Evolutionary conservation across 1,140 invertebrate species (phyloP), one percentile per base, ranked within the genome.

Genomic region (Rhynchophorus ferrugineus): DNA sequence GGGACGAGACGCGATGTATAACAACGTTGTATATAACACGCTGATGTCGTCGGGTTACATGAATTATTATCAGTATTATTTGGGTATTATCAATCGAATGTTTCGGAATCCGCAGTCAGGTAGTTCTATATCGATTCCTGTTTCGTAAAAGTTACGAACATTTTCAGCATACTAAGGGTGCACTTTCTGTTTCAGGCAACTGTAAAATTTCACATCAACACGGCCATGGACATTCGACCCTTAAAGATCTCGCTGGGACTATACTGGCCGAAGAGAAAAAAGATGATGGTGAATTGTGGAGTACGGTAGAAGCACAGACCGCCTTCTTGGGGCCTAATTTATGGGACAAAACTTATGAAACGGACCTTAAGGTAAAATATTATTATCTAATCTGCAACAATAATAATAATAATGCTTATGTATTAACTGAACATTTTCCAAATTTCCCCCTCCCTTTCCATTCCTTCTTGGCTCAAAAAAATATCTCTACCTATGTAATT

Each of bases 311-410:
- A 75, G 87, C 87, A 61, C 88, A 92, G 68, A 85, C 91, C 44
- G 91, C 92, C 63, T 95, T 95, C 75, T 79, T 96, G 50, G 91
- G 91, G 37, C 91, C 91, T 37, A 94, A 89, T 69, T 74, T 95
- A 20, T 95, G 92, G 92, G 90, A 95, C 73, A 94, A 93, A 74
- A 89, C 87, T 56, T 91, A 90, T 67, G 87, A 91, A 75, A 82
- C 85, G 69, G 89, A 94, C 79, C 88, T 95, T 77, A 95, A 95
- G 81, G 87, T 95, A 84, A 56, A 18, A 1, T 3, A 3, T 29
- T 29, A n/a, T n/a, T n/a, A n/a, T n/a, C n/a, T n/a, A n/a, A n/a
- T n/a, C n/a, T n/a, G n/a, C n/a, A n/a, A n/a, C n/a, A n/a, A n/a
- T n/a, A n/a, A n/a, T n/a, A n/a, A n/a, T n/a, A n/a, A n/a, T n/a